Percentiles rank a stretch among this genome's conserved stretches.
Evolutionary conservation across 2,113 vertebrate species (phyloP).

Genomic region (Stomatorhinus ivindoensis): DNA sequence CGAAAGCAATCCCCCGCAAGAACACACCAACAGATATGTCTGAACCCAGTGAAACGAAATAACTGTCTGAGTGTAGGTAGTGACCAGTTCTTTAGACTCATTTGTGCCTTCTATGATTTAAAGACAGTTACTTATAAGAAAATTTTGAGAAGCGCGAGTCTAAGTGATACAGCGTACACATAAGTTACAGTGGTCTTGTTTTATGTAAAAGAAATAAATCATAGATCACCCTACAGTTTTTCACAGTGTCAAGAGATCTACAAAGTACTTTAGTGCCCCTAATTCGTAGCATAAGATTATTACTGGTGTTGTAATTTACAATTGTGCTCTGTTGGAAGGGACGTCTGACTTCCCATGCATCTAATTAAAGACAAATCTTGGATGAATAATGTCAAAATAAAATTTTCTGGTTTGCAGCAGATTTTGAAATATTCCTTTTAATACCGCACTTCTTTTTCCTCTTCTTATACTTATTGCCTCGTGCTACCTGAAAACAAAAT

Average conservation of each 20-base stretch:
- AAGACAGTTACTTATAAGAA: neutral
- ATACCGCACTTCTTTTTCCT: neutral
- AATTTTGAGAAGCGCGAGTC: neutral
- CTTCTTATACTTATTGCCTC: neutral
- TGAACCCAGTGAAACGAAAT: neutral
- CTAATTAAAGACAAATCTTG: slow-evolving; percentile 49
- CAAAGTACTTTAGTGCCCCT: neutral
- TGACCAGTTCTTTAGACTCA: neutral
- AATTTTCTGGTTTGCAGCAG: neutral
- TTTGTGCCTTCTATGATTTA: neutral
- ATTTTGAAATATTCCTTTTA: neutral
- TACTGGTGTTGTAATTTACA: neutral
- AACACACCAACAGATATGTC: neutral
- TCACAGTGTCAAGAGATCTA: neutral
- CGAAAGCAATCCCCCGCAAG: neutral
- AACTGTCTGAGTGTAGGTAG: neutral
- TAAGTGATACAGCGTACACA: neutral
- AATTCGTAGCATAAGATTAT: neutral
- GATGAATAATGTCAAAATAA: neutral
- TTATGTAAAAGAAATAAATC: neutral
- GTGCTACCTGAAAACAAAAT: neutral
- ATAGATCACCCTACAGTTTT: neutral
- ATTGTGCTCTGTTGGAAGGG: slow-evolving; percentile 54
- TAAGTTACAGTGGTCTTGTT: neutral
- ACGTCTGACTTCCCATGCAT: slow-evolving; percentile 61